phyloP scores from a whole-genome alignment of 2,797 vertebrate species.

The Semaprochilodus insignis region DNA sequence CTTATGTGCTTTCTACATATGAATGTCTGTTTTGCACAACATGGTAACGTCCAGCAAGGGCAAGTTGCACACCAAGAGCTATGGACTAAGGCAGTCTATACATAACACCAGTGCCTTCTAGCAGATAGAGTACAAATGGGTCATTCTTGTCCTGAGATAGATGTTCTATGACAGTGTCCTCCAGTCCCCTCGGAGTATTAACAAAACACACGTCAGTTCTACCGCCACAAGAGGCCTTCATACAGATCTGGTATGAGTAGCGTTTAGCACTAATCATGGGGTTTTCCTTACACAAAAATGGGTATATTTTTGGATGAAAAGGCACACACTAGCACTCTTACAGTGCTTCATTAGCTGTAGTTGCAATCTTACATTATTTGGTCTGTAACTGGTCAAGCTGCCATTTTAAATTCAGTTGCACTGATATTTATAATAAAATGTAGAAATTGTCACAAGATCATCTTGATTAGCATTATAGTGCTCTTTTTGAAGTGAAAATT shows the following conservation, averaged over 20 bases:
- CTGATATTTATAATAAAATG: too few species aligned
- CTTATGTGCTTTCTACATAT: background rate
- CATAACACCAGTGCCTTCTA: background rate
- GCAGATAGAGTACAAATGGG: background rate
- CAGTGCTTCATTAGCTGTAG: too few species aligned
- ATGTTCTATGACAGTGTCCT: constrained; percentile 22
- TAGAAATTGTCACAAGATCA: too few species aligned
- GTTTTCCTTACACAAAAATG: too few species aligned
- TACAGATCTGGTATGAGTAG: background rate
- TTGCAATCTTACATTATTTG: too few species aligned
- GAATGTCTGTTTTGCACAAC: background rate
- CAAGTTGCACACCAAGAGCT: background rate
- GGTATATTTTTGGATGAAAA: too few species aligned
- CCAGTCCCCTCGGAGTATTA: background rate
- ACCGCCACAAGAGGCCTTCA: background rate
- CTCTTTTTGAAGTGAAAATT: too few species aligned
- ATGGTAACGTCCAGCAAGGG: background rate
- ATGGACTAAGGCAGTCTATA: background rate
- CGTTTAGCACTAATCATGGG: background rate
- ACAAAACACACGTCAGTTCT: background rate
- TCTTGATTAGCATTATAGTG: too few species aligned
- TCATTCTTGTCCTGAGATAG: background rate
- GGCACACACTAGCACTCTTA: too few species aligned
- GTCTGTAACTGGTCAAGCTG: too few species aligned
- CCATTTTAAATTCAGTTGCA: too few species aligned